Base-by-base conservation (phyloP, 2,797 vertebrate species). In the Myiotriccus ornatus region DNA sequence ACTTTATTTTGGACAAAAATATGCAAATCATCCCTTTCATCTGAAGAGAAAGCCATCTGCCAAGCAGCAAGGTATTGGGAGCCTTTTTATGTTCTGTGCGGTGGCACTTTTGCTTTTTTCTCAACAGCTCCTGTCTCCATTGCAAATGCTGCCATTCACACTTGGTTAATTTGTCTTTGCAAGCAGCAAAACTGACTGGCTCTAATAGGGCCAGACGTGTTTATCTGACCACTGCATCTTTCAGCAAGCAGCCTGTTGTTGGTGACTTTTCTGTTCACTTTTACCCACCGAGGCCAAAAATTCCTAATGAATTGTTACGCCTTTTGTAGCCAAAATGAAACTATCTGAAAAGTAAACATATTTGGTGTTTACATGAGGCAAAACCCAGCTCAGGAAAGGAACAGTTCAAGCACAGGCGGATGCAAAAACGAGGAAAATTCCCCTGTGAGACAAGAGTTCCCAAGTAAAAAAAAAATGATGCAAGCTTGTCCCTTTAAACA, bases 401-500 rank as follows among this genome's bases (percentile, higher is more conserved):
- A 57, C 57, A 80, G 84, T 80, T 95, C 78, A 68, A 70, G 78
- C 53, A 53, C 56, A 80, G 71, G 49, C 18, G 3, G 37, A 75
- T 93, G 87, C 75, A 92, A 93, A 60, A 95, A 60, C 4, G 12
- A 95, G 84, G 90, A 90, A 94, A 95, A 95, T 92, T 95, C 93
- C 92, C 93, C 50, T 92, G 81, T 92, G 95, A 92, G 87, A 92
- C 9, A 82, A 87, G 84, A 93, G 44, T 89, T 96, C 93, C 90
- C n/a, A 69, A 73, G 55, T 93, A 46, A 64, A 94, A 85, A 65
- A 90, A 77, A 78, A 91, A 90, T 91, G 88, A 95, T 96, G 96
- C 94, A 96, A 96, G 86, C 81, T 86, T 91, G 86, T 93, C 93
- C 91, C 94, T 81, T 79, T 59, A 88, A 90, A 64, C 41, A 39